Percentiles rank a stretch among this genome's conserved stretches.
phyloP scores from a whole-genome alignment of 1,140 invertebrate species.

The Lasioglossum baleicum region DNA sequence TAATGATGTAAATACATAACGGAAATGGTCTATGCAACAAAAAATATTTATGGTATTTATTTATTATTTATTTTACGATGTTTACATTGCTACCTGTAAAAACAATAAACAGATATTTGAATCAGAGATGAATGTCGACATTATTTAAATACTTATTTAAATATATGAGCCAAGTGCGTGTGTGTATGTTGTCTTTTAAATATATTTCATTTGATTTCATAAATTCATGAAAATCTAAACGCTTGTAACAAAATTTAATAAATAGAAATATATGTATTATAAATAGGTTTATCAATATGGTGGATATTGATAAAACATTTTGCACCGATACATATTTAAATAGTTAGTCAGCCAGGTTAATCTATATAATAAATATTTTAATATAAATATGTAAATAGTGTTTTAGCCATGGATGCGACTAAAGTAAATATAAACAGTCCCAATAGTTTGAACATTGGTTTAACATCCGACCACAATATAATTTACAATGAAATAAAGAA shows the following conservation, averaged over 20 bases:
- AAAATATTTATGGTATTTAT: neutral
- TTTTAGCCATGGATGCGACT: neutral
- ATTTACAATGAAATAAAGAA: slow-evolving; percentile 25
- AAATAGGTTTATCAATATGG: neutral
- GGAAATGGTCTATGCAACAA: neutral
- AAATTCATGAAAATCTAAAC: neutral
- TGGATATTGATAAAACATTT: slow-evolving; percentile 55
- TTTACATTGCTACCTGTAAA: neutral
- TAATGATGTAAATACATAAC: too few species aligned
- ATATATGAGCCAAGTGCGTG: too few species aligned
- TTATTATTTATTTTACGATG: neutral
- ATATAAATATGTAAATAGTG: too few species aligned
- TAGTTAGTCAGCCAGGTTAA: neutral
- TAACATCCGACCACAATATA: neutral
- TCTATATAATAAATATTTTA: too few species aligned
- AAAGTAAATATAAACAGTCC: neutral
- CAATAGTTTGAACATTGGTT: slow-evolving; percentile 7
- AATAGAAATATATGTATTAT: neutral
- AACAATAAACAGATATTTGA: neutral
- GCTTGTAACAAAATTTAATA: neutral
- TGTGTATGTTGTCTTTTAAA: too few species aligned
- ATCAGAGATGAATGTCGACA: neutral
- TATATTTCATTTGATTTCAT: neutral
- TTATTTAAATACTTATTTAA: too few species aligned
- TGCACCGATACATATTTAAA: neutral